A percentile compares a stretch with the other conserved stretches of the same genome.
Evolutionary conservation across 2,113 vertebrate genomes (phyloP).

Genomic region (Gyps fulvus): DNA sequence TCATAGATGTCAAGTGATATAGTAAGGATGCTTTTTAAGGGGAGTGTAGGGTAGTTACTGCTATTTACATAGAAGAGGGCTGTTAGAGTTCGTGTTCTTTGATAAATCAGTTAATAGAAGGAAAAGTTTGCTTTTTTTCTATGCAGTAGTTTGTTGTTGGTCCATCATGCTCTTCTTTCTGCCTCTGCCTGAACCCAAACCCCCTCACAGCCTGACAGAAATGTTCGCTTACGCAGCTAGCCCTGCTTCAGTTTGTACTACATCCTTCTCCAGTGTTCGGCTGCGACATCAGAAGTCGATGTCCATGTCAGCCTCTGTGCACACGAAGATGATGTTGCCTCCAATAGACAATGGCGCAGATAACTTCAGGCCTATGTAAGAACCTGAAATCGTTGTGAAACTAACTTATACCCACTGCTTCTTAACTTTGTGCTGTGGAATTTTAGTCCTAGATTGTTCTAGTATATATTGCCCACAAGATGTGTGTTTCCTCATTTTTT

Average conservation of each 20-base stretch:
- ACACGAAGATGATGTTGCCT: conserved; percentile 84
- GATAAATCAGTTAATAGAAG: conserved; percentile 33
- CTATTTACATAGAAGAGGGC: neutral
- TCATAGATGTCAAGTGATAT: neutral
- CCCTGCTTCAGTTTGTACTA: conserved; percentile 79
- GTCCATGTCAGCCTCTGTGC: conserved; percentile 83
- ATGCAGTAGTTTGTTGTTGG: conserved; percentile 64
- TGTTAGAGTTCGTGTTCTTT: neutral
- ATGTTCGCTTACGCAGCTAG: conserved; percentile 83
- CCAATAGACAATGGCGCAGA: conserved; percentile 86
- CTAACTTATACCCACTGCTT: conserved; percentile 61
- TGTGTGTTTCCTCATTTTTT: conserved; percentile 36
- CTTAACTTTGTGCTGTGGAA: conserved; percentile 69
- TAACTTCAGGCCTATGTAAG: conserved; percentile 87
- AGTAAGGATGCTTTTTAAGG: neutral
- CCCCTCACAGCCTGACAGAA: conserved; percentile 83
- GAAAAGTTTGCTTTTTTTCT: conserved; percentile 57
- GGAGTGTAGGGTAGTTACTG: neutral
- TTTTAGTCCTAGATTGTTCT: conserved; percentile 60
- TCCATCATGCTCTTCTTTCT: conserved; percentile 79
- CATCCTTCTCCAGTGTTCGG: conserved; percentile 82
- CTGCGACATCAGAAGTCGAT: conserved; percentile 85
- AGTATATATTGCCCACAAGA: conserved; percentile 48
- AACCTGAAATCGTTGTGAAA: conserved; percentile 66
- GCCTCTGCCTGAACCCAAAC: conserved; percentile 75